Evolutionary conservation across 2,797 vertebrate species (phyloP).

Genomic region (Geotrypetes seraphini): DNA sequence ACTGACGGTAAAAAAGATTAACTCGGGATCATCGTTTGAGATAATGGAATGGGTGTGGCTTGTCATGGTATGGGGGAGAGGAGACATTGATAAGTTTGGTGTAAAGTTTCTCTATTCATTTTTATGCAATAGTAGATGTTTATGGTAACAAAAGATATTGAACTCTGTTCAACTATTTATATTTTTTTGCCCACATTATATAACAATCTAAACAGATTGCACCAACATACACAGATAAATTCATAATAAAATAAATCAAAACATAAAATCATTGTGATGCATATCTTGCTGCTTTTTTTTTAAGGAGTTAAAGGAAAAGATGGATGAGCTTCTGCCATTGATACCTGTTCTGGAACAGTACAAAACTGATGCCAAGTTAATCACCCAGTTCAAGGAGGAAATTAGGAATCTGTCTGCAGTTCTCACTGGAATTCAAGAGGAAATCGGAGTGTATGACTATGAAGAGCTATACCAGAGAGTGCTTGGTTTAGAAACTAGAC

Average conservation of each 20-base stretch:
- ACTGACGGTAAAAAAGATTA: too few relatives aligned
- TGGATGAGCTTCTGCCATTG: slow-evolving; percentile 90
- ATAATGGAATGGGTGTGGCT: too few relatives aligned
- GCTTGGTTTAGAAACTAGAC: slow-evolving; percentile 80
- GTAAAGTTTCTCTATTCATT: too few relatives aligned
- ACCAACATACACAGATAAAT: too few relatives aligned
- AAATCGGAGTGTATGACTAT: slow-evolving; percentile 90
- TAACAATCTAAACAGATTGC: too few relatives aligned
- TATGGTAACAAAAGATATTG: not conserved
- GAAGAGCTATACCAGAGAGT: slow-evolving; percentile 90
- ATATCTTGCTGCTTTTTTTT: slow-evolving; percentile 16
- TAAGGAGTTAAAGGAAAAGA: slow-evolving; percentile 92
- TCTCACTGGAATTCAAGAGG: slow-evolving; percentile 87
- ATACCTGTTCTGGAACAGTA: slow-evolving; percentile 97
- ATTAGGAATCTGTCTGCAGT: slow-evolving; percentile 85
- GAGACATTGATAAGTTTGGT: too few relatives aligned
- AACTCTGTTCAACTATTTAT: slow-evolving; percentile 14
- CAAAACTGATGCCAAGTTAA: slow-evolving; percentile 89
- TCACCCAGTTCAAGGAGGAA: slow-evolving; percentile 95
- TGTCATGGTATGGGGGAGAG: too few relatives aligned
- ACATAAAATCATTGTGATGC: too few relatives aligned
- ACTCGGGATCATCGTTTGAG: too few relatives aligned
- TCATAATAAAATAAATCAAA: too few relatives aligned
- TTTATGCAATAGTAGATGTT: not conserved
- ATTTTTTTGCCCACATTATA: too few relatives aligned